phyloP scores from a whole-genome alignment of 2,113 vertebrate species.

The Albula glossodonta region DNA sequence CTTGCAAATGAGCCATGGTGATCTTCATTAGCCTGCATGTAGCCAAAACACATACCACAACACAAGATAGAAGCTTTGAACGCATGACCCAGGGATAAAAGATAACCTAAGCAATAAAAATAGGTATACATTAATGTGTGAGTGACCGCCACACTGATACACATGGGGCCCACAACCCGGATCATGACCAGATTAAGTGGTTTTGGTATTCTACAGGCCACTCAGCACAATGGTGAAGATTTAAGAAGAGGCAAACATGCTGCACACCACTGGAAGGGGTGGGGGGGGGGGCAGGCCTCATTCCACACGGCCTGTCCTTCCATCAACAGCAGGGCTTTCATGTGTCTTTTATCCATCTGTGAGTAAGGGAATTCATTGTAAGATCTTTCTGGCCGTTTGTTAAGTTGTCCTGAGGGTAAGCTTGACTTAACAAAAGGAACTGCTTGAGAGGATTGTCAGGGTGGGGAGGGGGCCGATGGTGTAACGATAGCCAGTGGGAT shows the following conservation, averaged over 20 bases:
- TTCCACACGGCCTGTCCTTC: not conserved
- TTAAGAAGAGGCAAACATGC: not conserved
- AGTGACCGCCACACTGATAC: not conserved
- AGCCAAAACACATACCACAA: slow-evolving; percentile 31
- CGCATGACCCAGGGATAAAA: not conserved
- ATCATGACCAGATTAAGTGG: not conserved
- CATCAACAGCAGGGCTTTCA: not conserved
- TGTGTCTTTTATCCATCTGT: not conserved
- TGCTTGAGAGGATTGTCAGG: not conserved
- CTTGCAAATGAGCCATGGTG: slow-evolving; percentile 30
- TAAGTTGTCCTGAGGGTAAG: not conserved
- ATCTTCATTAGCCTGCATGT: not conserved
- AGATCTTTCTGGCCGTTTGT: not conserved
- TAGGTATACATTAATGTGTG: not conserved
- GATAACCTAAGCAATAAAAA: not conserved
- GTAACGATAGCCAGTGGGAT: not conserved
- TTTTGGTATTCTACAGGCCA: not conserved
- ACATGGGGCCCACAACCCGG: not conserved
- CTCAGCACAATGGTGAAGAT: not conserved
- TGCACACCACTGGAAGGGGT: too few species aligned
- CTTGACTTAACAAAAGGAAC: not conserved
- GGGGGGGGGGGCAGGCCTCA: too few species aligned
- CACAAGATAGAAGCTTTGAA: not conserved
- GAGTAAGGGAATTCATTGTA: not conserved
- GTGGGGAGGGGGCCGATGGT: not conserved